Evolutionary conservation across 2,797 vertebrate genomes (phyloP).

Genomic region (Ammospiza maritima): DNA sequence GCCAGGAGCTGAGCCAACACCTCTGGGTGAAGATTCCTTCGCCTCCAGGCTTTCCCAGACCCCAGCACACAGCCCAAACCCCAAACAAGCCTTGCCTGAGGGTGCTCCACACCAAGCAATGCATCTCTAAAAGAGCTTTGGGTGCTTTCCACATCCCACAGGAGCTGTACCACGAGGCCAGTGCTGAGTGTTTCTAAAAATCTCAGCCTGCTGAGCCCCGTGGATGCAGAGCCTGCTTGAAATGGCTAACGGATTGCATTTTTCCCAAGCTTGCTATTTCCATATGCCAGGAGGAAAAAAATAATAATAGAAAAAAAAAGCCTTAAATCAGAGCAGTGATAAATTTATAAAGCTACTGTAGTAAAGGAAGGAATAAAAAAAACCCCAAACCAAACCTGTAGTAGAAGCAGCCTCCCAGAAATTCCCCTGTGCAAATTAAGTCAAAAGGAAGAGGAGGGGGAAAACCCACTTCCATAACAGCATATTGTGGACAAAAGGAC

Average conservation of each 20-base stretch:
- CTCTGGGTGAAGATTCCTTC: neutral
- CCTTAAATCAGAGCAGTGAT: neutral
- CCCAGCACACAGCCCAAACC: neutral
- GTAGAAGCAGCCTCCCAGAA: neutral
- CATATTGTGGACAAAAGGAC: neutral
- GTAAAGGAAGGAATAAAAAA: neutral
- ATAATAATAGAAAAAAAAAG: neutral
- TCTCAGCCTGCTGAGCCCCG: neutral
- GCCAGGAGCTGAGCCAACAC: neutral
- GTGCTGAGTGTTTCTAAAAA: neutral
- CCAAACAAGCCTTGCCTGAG: neutral
- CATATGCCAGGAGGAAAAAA: neutral
- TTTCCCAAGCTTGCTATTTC: neutral
- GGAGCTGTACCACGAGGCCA: neutral
- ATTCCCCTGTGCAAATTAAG: neutral
- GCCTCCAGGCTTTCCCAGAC: fast-evolving
- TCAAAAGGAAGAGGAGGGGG: neutral
- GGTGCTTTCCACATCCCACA: neutral
- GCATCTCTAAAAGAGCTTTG: neutral
- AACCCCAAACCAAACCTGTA: neutral
- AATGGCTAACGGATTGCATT: neutral
- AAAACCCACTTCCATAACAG: neutral
- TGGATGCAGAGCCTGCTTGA: neutral
- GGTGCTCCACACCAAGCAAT: neutral
- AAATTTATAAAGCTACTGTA: conserved; percentile 11